A percentile compares a stretch with the other conserved stretches of the same genome.
These are phyloP conservation scores for Telmatochromis brachygnathus DNA, from an alignment of 2,113 vertebrate species.

Conservation along the genomic window DNA sequence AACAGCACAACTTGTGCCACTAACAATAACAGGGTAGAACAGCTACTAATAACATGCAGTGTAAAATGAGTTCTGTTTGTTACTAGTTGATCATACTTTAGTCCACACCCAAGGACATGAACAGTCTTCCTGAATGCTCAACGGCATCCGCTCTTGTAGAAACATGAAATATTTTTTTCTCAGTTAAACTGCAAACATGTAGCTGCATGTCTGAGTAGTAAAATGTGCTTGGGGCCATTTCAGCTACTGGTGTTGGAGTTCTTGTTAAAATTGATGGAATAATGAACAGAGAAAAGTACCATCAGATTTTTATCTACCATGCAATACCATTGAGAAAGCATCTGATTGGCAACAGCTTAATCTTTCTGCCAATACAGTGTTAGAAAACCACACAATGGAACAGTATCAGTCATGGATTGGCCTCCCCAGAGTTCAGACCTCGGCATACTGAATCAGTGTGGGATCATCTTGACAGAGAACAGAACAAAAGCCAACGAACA, in stretches of 20 bases:
- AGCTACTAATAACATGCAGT: neutral
- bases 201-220: neutral
- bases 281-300: neutral
- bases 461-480: neutral
- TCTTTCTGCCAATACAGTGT: neutral
- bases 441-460: neutral
- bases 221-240: neutral
- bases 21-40: neutral
- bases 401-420: neutral
- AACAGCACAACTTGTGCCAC: neutral
- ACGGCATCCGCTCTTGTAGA: neutral
- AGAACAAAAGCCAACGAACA: neutral
- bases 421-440: neutral
- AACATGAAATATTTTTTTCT: neutral
- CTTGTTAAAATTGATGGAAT: neutral
- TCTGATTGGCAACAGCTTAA: neutral
- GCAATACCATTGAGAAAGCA: neutral
- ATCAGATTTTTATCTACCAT: neutral
- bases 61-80: neutral
- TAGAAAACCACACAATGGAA: neutral
- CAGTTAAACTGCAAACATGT: neutral
- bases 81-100: neutral
- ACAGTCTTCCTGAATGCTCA: neutral
- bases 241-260: neutral
- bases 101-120: neutral